phyloP scores from a whole-genome alignment of 2,888 invertebrate species.

The Heliconius aoede region DNA sequence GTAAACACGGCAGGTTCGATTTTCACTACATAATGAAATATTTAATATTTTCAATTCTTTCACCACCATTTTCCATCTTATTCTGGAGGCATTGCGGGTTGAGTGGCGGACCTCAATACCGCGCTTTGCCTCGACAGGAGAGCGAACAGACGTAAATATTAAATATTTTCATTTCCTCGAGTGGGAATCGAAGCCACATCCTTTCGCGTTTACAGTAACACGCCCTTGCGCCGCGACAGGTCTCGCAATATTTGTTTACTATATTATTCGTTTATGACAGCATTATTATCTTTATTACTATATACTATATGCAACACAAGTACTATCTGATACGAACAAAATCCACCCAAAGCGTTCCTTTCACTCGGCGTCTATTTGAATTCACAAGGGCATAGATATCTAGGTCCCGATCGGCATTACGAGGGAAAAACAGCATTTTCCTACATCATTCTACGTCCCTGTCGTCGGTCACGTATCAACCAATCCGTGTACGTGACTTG shows the following conservation, averaged over 20 bases:
- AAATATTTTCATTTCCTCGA: too few species aligned
- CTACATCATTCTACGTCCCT: constrained; percentile 48
- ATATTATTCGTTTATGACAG: neutral
- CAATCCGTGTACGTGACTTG: constrained; percentile 55
- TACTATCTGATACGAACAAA: constrained; percentile 41
- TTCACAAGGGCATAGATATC: constrained; percentile 47
- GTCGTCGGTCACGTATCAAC: constrained; percentile 55
- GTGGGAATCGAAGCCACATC: too few species aligned
- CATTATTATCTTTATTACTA: neutral
- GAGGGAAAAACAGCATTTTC: constrained; percentile 48
- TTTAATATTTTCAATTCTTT: too few species aligned
- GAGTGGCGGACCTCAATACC: too few species aligned
- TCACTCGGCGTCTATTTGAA: constrained; percentile 47
- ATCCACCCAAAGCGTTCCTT: constrained; percentile 36
- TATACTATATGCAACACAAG: neutral
- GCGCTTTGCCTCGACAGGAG: too few species aligned
- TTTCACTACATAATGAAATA: too few species aligned
- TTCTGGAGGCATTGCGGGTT: too few species aligned
- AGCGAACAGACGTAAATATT: too few species aligned
- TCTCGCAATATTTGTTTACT: neutral
- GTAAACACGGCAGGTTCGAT: too few species aligned
- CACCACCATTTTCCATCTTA: too few species aligned
- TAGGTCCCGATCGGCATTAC: constrained; percentile 48
- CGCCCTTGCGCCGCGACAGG: neutral
- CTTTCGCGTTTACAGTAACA: too few species aligned